Evolutionary conservation across 2,888 invertebrate species (phyloP).

Genomic region (Platycnemis pennipes): DNA sequence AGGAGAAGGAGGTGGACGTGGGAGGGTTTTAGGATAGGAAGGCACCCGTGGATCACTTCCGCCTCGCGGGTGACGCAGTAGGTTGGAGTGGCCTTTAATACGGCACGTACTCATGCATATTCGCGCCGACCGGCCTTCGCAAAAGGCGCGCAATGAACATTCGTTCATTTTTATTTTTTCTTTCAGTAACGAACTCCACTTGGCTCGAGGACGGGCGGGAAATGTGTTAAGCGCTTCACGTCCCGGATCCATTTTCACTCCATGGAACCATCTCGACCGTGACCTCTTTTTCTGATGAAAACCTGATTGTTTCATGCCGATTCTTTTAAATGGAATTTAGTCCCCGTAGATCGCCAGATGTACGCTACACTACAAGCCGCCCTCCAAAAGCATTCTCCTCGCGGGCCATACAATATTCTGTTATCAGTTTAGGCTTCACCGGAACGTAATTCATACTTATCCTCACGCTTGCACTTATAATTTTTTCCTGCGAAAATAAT

Average conservation of each 20-base stretch:
- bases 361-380: no score
- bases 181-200: background rate
- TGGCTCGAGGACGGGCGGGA: background rate
- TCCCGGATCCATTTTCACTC: background rate
- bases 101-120: background rate
- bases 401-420: no score
- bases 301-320: background rate
- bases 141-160: background rate
- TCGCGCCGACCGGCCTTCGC: no score
- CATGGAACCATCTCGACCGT: background rate
- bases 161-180: background rate
- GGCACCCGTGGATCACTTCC: conserved; percentile 9
- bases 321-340: background rate
- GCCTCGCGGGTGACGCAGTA: conserved; percentile 11
- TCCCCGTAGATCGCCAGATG: background rate
- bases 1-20: background rate
- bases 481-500: no score
- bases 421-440: no score
- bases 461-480: no score
- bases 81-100: background rate
- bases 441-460: no score
- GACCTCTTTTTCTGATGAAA: background rate
- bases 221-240: background rate
- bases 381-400: no score
- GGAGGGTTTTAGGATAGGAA: no score